phyloP scores from a whole-genome alignment of 2,888 invertebrate species.

The Dysmachus trigonus region DNA sequence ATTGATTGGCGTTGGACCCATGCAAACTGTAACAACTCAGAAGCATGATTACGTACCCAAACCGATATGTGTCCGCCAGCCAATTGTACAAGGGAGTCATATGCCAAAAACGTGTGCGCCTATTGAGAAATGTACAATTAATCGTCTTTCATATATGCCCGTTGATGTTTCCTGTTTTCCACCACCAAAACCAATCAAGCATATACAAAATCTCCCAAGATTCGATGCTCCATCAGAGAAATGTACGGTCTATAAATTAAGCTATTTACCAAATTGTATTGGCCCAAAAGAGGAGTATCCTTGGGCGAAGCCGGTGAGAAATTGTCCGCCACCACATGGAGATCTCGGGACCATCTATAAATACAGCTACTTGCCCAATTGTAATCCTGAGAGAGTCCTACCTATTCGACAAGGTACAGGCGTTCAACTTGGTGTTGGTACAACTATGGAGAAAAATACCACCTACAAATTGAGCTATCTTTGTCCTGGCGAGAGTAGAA shows the following conservation, averaged over 20 bases:
- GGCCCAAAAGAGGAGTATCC: conserved; percentile 60
- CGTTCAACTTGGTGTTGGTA: conserved; percentile 56
- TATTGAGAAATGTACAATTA: conserved; percentile 60
- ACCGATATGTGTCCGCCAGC: conserved; percentile 62
- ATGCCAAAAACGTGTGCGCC: conserved; percentile 57
- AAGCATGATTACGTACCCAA: conserved; percentile 78
- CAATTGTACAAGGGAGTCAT: conserved; percentile 54
- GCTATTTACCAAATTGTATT: conserved; percentile 65
- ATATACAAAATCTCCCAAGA: conserved; percentile 41
- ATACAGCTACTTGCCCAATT: conserved; percentile 62
- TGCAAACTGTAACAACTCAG: conserved; percentile 77
- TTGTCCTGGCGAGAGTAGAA: background rate
- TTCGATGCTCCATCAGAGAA: conserved; percentile 58
- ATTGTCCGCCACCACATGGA: conserved; percentile 58
- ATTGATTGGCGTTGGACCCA: conserved; percentile 66
- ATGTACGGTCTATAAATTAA: conserved; percentile 67
- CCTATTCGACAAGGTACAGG: conserved; percentile 55
- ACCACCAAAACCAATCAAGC: conserved; percentile 56
- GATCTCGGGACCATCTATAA: conserved; percentile 59
- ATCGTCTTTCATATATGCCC: conserved; percentile 61
- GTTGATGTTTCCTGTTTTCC: conserved; percentile 59
- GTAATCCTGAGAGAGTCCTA: conserved; percentile 54
- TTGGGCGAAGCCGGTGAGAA: conserved; percentile 59
- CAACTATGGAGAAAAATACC: background rate
- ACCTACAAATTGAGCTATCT: conserved; percentile 53